A percentile compares a stretch with the other conserved stretches of the same genome.
Conservation (phyloP, 2,888 invertebrate genomes). For the Noctua pronuba region DNA sequence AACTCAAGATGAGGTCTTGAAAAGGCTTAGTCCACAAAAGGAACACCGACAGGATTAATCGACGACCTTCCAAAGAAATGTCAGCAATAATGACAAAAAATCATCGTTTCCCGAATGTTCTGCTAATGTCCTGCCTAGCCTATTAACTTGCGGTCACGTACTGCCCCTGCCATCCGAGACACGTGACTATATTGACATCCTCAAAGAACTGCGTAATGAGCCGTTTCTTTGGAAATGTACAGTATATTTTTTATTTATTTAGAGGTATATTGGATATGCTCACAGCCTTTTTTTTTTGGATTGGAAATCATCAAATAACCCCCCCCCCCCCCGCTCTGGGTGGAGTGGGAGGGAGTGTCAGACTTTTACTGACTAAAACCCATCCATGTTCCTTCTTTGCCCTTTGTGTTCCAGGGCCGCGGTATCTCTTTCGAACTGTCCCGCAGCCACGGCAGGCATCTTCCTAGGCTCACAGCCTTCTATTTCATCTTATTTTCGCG, state of each 20-base stretch:
- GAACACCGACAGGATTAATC: slow-evolving; percentile 1
- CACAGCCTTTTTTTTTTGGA: no score
- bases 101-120: slow-evolving; percentile 12
- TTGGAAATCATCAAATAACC: no score
- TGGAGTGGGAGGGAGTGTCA: no score
- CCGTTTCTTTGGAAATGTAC: slow-evolving; percentile 15
- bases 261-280: not conserved
- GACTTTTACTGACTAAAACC: no score
- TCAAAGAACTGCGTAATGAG: slow-evolving; percentile 39
- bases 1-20: not conserved
- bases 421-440: no score
- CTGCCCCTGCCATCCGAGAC: slow-evolving; percentile 7
- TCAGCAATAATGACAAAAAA: slow-evolving; percentile 54
- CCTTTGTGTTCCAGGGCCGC: no score
- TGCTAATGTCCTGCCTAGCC: slow-evolving; percentile 41
- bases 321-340: no score
- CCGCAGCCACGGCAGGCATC: no score
- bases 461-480: not conserved
- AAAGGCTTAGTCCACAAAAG: not conserved
- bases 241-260: not conserved
- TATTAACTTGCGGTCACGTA: slow-evolving; percentile 52
- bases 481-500: not conserved
- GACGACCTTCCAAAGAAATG: slow-evolving; percentile 21
- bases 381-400: no score
- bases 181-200: slow-evolving; percentile 51